Evolutionary conservation across 2,797 vertebrate genomes (phyloP).

Genomic region (Hydrolagus colliei): DNA sequence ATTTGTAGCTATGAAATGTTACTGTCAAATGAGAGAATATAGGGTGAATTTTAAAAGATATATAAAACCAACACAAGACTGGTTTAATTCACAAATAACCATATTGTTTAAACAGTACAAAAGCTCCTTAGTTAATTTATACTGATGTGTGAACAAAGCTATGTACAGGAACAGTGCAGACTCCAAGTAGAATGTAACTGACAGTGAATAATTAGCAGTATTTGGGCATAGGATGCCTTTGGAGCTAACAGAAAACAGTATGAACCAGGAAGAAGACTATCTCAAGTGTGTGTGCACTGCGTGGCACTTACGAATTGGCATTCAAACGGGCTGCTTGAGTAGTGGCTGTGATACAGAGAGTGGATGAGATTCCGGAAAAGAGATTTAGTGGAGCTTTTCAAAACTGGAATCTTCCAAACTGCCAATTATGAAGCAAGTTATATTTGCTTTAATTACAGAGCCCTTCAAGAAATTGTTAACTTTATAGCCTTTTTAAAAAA

Average conservation of each 20-base stretch:
- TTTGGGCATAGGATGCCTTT: conserved; percentile 22
- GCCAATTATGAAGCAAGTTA: too few relatives aligned
- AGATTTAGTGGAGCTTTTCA: not conserved
- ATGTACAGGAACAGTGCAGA: not conserved
- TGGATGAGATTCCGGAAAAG: not conserved
- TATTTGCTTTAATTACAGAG: not conserved
- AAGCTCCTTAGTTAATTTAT: not conserved
- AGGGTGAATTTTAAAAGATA: not conserved
- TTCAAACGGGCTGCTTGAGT: not conserved
- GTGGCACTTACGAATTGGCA: conserved; percentile 2
- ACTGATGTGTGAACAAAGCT: not conserved
- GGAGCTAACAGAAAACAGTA: conserved; percentile 21
- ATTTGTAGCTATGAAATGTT: not conserved
- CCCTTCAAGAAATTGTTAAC: not conserved
- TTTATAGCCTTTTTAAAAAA: too few relatives aligned
- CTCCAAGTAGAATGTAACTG: not conserved
- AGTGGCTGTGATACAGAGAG: not conserved
- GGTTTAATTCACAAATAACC: conserved; percentile 11
- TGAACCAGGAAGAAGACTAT: conserved; percentile 28
- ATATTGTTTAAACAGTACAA: conserved; percentile 11
- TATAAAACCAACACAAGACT: not conserved
- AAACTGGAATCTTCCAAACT: not conserved
- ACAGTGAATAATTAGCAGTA: conserved; percentile 31
- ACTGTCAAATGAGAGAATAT: not conserved
- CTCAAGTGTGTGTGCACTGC: conserved; percentile 6